Evolutionary conservation across 2,888 invertebrate species (phyloP).

Genomic region (Ornithoptera alexandrae): DNA sequence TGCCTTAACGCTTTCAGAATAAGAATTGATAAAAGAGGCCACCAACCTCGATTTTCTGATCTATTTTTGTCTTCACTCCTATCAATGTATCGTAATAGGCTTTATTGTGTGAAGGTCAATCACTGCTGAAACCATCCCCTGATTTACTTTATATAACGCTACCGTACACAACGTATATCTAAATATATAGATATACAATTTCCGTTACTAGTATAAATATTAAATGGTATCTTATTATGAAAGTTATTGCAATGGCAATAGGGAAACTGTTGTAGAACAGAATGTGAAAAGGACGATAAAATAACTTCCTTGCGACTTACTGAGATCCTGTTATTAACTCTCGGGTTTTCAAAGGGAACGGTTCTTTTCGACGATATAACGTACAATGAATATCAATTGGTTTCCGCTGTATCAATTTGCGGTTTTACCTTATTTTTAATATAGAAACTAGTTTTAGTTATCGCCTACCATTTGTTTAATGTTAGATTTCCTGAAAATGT

Average conservation of each 20-base stretch:
- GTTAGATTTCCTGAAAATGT: too few relatives aligned
- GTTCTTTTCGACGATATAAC: slow-evolving; percentile 27
- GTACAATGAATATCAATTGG: slow-evolving; percentile 2
- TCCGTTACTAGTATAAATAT: too few relatives aligned
- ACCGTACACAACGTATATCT: too few relatives aligned
- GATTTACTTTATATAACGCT: too few relatives aligned
- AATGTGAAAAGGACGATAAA: background rate
- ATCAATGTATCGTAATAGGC: slow-evolving; percentile 23
- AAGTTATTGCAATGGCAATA: background rate
- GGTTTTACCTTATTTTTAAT: too few relatives aligned
- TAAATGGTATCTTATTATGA: background rate
- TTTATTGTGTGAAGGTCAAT: slow-evolving; percentile 30
- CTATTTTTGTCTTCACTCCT: slow-evolving; percentile 26
- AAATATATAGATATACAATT: too few relatives aligned
- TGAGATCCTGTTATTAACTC: slow-evolving; percentile 49
- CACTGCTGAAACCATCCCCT: background rate
- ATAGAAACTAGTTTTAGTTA: too few relatives aligned
- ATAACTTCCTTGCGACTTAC: slow-evolving; percentile 39
- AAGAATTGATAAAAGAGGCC: slow-evolving; percentile 20
- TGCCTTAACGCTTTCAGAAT: slow-evolving; percentile 19
- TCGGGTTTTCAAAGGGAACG: slow-evolving; percentile 34
- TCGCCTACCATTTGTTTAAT: too few relatives aligned
- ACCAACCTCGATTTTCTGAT: slow-evolving; percentile 26
- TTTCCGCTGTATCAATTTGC: too few relatives aligned
- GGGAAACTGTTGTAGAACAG: background rate